phyloP scores from a whole-genome alignment of 2,888 invertebrate species.

The Ligdia adustata region DNA sequence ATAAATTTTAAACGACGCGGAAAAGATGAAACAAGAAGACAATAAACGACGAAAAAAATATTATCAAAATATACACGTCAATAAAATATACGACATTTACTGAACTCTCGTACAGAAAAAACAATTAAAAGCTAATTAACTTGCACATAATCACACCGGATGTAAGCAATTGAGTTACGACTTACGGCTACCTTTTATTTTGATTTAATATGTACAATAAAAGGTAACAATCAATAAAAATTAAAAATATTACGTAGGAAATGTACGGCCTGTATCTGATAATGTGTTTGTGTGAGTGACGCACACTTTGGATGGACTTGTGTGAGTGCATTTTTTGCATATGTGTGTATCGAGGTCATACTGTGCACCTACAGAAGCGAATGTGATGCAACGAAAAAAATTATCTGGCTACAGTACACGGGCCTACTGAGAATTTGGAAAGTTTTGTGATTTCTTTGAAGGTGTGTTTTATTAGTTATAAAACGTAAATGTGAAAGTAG shows the following conservation, averaged over 20 bases:
- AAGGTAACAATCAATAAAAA: conserved; percentile 41
- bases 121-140: conserved; percentile 30
- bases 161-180: conserved; percentile 44
- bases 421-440: conserved; percentile 54
- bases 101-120: conserved; percentile 33
- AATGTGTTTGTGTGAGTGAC: conserved; percentile 52
- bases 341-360: conserved; percentile 77
- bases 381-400: conserved; percentile 65
- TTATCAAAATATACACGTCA: not conserved
- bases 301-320: conserved; percentile 41
- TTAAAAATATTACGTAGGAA: conserved; percentile 33
- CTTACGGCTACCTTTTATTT: conserved; percentile 41
- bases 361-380: conserved; percentile 45
- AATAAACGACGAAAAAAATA: not conserved
- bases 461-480: conserved; percentile 39
- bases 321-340: conserved; percentile 43
- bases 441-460: conserved; percentile 44
- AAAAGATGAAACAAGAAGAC: conserved; percentile 3
- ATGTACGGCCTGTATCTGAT: conserved; percentile 54
- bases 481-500: conserved; percentile 33
- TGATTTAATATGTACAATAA: conserved; percentile 41
- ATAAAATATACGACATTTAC: conserved; percentile 26
- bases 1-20: not conserved
- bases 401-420: no score
- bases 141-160: conserved; percentile 30